Percentiles rank a stretch among this genome's conserved stretches.
Conservation (phyloP, 1,140 invertebrate genomes). For the Drosophila orosa region DNA sequence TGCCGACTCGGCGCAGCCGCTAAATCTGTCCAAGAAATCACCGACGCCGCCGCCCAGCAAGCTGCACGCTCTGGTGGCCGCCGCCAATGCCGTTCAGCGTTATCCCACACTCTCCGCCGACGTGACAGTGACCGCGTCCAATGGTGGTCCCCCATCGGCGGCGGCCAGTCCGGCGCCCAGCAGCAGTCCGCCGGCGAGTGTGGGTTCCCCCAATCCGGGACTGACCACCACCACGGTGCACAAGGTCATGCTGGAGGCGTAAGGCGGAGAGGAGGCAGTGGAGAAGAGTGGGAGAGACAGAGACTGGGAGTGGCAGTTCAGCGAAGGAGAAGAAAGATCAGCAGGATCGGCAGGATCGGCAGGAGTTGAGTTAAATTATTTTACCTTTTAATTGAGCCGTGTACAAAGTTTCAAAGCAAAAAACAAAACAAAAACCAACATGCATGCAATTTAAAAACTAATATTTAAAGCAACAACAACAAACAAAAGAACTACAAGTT, state of each 20-base stretch:
- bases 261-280: constrained; percentile 68
- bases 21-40: constrained; percentile 95
- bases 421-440: constrained; percentile 28
- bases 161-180: constrained; percentile 37
- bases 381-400: constrained; percentile 50
- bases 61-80: constrained; percentile 70
- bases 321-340: constrained; percentile 5
- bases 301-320: constrained; percentile 33
- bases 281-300: constrained; percentile 44
- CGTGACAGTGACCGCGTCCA: constrained; percentile 74
- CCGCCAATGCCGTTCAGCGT: constrained; percentile 74
- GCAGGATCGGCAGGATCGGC: constrained; percentile 6
- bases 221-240: constrained; percentile 80
- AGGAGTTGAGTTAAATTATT: constrained; percentile 69
- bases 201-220: constrained; percentile 33
- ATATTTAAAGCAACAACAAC: constrained; percentile 49
- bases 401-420: constrained; percentile 61
- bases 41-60: constrained; percentile 90
- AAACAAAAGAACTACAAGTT: constrained; percentile 75
- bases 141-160: constrained; percentile 56
- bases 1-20: constrained; percentile 91
- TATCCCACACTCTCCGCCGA: constrained; percentile 78
- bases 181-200: constrained; percentile 56
- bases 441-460: constrained; percentile 51
- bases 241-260: constrained; percentile 86